Evolutionary conservation across 2,113 vertebrate genomes (phyloP).

Genomic region (Bufo bufo): DNA sequence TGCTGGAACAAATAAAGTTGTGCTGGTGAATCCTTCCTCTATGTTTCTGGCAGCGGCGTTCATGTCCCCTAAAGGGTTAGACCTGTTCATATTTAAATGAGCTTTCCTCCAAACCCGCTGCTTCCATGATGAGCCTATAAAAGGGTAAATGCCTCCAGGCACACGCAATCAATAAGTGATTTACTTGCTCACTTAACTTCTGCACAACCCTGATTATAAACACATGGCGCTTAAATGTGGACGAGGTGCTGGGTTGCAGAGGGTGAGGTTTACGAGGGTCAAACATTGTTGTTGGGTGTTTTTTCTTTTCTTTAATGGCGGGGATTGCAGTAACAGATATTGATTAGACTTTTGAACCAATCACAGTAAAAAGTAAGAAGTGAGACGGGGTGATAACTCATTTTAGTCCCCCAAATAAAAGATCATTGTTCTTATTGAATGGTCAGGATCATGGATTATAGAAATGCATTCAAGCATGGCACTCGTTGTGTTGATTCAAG

Average conservation of each 20-base stretch:
- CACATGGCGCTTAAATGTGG: conserved; percentile 17
- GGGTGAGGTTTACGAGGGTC: conserved; percentile 1
- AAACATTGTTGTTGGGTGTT: not conserved
- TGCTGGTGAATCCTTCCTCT: not conserved
- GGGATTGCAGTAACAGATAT: not conserved
- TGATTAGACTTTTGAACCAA: not conserved
- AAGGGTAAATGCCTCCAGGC: conserved; percentile 21
- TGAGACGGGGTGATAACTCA: not conserved
- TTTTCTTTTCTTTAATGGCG: not conserved
- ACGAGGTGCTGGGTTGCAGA: not conserved
- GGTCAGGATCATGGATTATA: not conserved
- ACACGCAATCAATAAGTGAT: conserved; percentile 37
- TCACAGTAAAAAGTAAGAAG: not conserved
- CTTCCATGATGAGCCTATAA: conserved; percentile 32
- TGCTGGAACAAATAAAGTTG: not conserved
- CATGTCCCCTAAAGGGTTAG: not conserved
- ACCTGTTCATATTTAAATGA: not conserved
- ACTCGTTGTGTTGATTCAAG: not conserved
- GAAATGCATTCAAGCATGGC: not conserved
- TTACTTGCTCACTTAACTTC: conserved; percentile 49
- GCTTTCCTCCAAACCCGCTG: not conserved
- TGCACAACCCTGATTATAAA: conserved; percentile 17
- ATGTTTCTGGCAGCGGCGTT: not conserved
- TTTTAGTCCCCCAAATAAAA: not conserved
- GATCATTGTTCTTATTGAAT: not conserved